These are phyloP conservation scores for Meleagris gallopavo DNA, from an alignment of 2,113 vertebrate genomes.

Conservation along the genomic window DNA sequence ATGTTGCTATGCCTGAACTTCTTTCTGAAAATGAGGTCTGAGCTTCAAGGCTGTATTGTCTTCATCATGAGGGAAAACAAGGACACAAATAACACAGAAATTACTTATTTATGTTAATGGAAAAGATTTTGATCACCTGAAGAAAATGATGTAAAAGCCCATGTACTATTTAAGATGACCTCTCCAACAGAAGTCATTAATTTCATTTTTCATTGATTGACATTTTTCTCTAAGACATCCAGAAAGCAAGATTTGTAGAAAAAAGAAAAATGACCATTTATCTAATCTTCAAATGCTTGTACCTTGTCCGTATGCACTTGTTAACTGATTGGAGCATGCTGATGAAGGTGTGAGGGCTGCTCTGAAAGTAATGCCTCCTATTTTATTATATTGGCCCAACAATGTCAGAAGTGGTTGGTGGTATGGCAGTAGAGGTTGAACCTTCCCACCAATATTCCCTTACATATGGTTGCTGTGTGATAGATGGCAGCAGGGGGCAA, in stretches of 20 bases:
- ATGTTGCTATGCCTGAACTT: neutral
- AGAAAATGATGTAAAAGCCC: neutral
- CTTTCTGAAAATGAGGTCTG: conserved; percentile 23
- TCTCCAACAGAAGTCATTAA: neutral
- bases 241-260: neutral
- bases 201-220: neutral
- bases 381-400: too few species aligned
- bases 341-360: neutral
- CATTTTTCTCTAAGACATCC: neutral
- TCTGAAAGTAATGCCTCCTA: too few species aligned
- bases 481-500: too few species aligned
- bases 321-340: neutral
- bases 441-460: too few species aligned
- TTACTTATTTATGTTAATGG: neutral
- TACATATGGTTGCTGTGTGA: too few species aligned
- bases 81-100: conserved; percentile 3
- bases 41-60: neutral
- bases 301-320: neutral
- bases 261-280: neutral
- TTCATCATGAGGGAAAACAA: neutral
- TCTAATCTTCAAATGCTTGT: neutral
- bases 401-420: too few species aligned
- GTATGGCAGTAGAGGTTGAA: too few species aligned
- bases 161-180: neutral
- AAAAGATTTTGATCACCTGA: neutral